Evolutionary conservation across 2,888 invertebrate genomes (phyloP), one percentile per base, ranked within the genome.

Genomic region (Conistra vaccinii): DNA sequence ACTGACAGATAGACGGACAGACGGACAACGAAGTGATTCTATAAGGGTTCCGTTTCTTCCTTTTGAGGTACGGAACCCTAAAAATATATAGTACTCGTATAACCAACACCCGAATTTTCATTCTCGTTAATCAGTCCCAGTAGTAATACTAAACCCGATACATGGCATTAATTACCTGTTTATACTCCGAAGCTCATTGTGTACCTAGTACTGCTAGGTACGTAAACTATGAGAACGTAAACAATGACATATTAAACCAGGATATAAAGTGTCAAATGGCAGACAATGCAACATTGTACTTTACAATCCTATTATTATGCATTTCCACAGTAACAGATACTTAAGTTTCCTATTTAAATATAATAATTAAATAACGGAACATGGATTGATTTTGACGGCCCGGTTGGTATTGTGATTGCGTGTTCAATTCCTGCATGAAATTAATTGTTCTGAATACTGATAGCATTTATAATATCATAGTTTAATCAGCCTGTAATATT

Each of bases 271-370:
- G 48, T 71, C 58, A 51, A 39, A 53, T 39, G 23, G 9, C 39
- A 29, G 10, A 60, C 58, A 60, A 51, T n/a, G 29, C 39, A 6
- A 20, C 39, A 73, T 60, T 53, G 55, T 42, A n/a, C 10, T 60
- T 42, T n/a, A 53, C 12, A n/a, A 12, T 42, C n/a, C 17, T 26
- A 53, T 60, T 70, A n/a, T 51, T 32, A 29, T 39, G n/a, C 14
- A 7, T 51, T 51, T 42, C 29, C 39, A 42, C 14, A n/a, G 1
- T 10, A 39, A 48, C 17, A 17, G 45, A 72, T 60, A 42, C 20
- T 60, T 6, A 73, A n/a, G 71, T 72, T 51, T 60, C n/a, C 58
- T 42, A 42, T 60, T 32, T 51, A 58, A 58, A 60, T 48, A 12
- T 60, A 7, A 51, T 51, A 29, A 70, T 73, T 39, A 58, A 39